Evolutionary conservation across 2,113 vertebrate genomes (phyloP).

Genomic region (Heterotis niloticus): DNA sequence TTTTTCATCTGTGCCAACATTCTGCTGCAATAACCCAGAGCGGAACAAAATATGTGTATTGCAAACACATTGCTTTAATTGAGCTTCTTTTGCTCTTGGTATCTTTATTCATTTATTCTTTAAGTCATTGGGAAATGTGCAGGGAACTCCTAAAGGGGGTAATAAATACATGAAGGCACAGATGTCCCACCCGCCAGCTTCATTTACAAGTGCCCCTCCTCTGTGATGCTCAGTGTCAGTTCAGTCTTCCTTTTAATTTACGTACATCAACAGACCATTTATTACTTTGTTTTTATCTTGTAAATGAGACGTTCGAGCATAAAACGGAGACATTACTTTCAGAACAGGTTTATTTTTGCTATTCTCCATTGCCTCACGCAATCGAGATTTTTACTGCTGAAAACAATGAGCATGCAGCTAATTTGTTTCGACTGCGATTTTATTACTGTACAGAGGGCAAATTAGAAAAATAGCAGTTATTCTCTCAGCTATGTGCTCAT

Average conservation of each 20-base stretch:
- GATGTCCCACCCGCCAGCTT: not conserved
- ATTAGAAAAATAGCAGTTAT: too few species aligned
- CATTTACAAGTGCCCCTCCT: not conserved
- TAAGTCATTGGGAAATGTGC: too few species aligned
- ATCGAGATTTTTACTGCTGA: too few species aligned
- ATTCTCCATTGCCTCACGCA: too few species aligned
- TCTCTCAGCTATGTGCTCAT: too few species aligned
- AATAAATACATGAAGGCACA: not conserved
- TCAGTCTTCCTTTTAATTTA: not conserved
- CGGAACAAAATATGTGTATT: not conserved
- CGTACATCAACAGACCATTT: not conserved
- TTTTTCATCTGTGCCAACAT: not conserved
- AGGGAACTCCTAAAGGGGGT: not conserved
- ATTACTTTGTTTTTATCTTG: not conserved
- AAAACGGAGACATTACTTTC: not conserved
- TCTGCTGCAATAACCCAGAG: conserved; percentile 5
- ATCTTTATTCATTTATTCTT: not conserved
- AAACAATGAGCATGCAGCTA: too few species aligned
- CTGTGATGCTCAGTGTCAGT: not conserved
- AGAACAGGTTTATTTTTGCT: not conserved
- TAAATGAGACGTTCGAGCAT: not conserved
- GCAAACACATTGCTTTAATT: not conserved
- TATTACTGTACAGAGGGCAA: too few species aligned
- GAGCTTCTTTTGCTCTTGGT: not conserved
- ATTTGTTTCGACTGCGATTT: too few species aligned